Evolutionary conservation across 2,113 vertebrate genomes (phyloP), one percentile per base, ranked within the genome.

Genomic region (Amphiprion ocellaris): DNA sequence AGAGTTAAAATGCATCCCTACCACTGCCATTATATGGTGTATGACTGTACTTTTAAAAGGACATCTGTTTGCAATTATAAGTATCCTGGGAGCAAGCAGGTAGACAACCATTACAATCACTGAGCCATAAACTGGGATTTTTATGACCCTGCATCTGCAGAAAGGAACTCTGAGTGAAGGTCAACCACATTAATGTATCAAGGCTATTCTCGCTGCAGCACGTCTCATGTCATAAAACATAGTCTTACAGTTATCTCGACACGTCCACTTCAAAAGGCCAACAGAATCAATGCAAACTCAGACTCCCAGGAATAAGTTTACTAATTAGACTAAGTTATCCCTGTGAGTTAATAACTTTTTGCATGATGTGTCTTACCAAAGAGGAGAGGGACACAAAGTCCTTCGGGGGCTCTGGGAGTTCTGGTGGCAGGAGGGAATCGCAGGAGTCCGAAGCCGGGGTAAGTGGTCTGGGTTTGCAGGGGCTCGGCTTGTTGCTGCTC

Each of bases 401-500:
- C 90, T 96, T 98, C 0, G 95, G 92, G 53, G 95, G 85, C 28
- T 97, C 96, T 21, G 94, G 80, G 0, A 93, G 47, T 73, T 95
- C 90, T 1, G 95, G 92, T 0, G 91, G 78, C 19, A 91, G 75
- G 66, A 95, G 85, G 83, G 95, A 95, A 70, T 99, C 98, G 1
- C 97, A 97, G 7, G 97, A 97, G 86, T 99, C 98, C 0, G 98
- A 98, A 30, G 96, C 97, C 1, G 98, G 98, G 0, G 98, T 99
- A 70, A 99, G 96, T 14, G 98, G 98, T 66, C 98, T 94, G 78
- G 96, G 80, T 80, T 94, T 95, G 89, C 92, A 94, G 65, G 91
- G 58, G 59, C 41, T 91, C 0, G 75, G 85, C 82, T 94, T 95
- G 89, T 92, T 96, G 0, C 73, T 17, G 64, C 71, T 3, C 17